Percentiles rank a stretch among this genome's conserved stretches.
phyloP scores from a whole-genome alignment of 2,888 invertebrate species.

The Pollenia labialis region DNA sequence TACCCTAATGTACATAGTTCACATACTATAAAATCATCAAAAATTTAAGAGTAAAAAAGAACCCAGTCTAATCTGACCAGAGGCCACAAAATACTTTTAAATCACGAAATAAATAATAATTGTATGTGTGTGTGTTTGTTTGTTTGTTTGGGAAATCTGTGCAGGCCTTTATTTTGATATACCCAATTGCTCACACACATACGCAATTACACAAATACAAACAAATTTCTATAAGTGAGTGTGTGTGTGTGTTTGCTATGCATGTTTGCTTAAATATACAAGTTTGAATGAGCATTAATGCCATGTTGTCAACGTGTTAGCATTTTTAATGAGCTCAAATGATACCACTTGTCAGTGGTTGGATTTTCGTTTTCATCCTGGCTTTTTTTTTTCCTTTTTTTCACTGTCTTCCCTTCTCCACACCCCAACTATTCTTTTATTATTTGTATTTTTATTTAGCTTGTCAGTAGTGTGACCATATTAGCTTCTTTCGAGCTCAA shows the following conservation, averaged over 20 bases:
- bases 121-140: background rate
- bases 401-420: no score
- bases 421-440: background rate
- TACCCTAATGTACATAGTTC: no score
- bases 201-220: background rate
- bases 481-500: no score
- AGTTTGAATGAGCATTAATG: constrained; percentile 43
- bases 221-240: background rate
- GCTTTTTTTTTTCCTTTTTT: background rate
- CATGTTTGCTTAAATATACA: background rate
- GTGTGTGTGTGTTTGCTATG: background rate
- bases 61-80: background rate
- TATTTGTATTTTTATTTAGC: no score
- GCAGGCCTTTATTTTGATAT: background rate
- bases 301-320: constrained; percentile 64
- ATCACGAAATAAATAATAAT: constrained; percentile 7
- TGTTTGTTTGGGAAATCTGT: constrained; percentile 17
- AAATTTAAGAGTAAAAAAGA: background rate
- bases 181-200: background rate
- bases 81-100: constrained; percentile 6
- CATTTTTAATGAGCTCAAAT: constrained; percentile 63
- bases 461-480: no score
- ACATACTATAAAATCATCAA: background rate
- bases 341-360: constrained; percentile 64
- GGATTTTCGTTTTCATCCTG: constrained; percentile 45